phyloP scores from a whole-genome alignment of 2,797 vertebrate genomes.

The Chelon labrosus region DNA sequence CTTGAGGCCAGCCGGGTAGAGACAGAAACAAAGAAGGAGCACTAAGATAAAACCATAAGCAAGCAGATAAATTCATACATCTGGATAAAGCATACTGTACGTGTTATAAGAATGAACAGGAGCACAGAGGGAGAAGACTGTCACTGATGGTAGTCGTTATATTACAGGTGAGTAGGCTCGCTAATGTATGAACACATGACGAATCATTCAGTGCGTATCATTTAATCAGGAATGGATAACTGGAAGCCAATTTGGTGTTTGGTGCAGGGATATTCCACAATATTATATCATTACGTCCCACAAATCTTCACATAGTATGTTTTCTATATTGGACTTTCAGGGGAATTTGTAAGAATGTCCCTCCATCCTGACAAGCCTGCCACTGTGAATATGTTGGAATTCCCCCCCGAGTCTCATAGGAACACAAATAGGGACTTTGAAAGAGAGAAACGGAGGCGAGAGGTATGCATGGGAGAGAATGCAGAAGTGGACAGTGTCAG shows the following conservation, averaged over 20 bases:
- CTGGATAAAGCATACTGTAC: too few relatives aligned
- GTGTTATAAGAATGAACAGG: too few relatives aligned
- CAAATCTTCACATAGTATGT: constrained; percentile 1
- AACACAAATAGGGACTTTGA: constrained; percentile 19
- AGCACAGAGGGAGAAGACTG: too few relatives aligned
- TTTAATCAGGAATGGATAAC: too few relatives aligned
- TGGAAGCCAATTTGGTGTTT: not conserved
- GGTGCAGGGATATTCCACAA: not conserved
- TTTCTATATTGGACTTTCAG: constrained; percentile 12
- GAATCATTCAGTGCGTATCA: too few relatives aligned
- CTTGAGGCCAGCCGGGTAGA: too few relatives aligned
- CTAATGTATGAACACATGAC: not conserved
- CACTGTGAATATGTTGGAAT: constrained; percentile 27
- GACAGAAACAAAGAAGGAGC: too few relatives aligned
- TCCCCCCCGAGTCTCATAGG: constrained; percentile 43
- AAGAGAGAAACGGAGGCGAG: constrained; percentile 1
- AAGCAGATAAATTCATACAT: too few relatives aligned
- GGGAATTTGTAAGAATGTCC: constrained; percentile 24
- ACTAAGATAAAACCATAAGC: too few relatives aligned
- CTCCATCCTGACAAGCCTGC: constrained; percentile 1
- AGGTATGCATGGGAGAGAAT: constrained; percentile 31
- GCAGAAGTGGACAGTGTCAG: constrained; percentile 31
- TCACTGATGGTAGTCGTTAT: too few relatives aligned
- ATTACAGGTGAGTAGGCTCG: too few relatives aligned
- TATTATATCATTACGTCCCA: not conserved